Conservation (phyloP, 1,140 invertebrate species). For the Caenorhabditis latens region DNA sequence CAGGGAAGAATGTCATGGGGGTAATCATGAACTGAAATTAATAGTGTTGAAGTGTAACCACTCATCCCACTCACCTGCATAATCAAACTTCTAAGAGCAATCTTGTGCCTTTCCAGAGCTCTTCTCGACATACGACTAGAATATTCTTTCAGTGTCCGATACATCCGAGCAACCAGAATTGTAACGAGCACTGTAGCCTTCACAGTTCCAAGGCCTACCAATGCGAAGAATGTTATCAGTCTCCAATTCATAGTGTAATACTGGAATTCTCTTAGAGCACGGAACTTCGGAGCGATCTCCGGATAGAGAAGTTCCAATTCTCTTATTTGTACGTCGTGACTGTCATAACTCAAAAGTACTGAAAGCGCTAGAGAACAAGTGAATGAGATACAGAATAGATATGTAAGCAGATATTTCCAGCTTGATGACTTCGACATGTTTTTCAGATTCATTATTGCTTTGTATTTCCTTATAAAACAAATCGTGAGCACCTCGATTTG, state of each 20-base stretch:
- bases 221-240: neutral
- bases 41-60: neutral
- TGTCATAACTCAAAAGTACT: neutral
- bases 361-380: neutral
- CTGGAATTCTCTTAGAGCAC: neutral
- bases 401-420: neutral
- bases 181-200: neutral
- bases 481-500: slow-evolving; percentile 8
- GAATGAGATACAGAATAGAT: neutral
- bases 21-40: neutral
- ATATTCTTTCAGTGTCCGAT: neutral
- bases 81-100: neutral
- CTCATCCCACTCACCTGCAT: neutral
- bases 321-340: neutral
- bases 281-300: neutral
- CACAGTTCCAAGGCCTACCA: neutral
- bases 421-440: neutral
- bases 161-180: neutral
- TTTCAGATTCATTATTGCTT: neutral
- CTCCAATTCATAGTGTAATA: neutral
- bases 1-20: neutral
- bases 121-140: neutral
- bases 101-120: neutral
- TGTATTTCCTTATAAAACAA: neutral
- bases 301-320: neutral